Base-by-base conservation (phyloP, 1,140 invertebrate genomes). In the Cotesia glomerata region DNA sequence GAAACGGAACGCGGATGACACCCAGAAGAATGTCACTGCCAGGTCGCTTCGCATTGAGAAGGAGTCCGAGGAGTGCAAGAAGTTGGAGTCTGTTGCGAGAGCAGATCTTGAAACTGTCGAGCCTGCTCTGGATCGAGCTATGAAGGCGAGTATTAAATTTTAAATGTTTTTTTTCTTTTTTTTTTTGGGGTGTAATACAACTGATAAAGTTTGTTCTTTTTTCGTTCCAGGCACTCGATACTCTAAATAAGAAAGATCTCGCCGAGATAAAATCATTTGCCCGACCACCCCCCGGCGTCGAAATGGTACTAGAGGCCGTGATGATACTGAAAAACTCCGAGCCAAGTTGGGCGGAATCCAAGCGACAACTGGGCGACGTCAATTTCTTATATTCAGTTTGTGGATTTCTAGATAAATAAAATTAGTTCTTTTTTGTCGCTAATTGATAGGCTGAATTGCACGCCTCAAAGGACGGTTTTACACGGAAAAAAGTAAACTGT, bases 281-380 rank as follows among this genome's bases (percentile, higher is more conserved):
- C 0, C 91, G 91, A 77, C 95, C 95, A 2, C 95, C 95, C 11
- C 86, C 90, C 35, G 92, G 95, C 81, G 94, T 97, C 0, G 93
- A 95, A 86, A 94, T 95, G 88, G 95, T 96, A 0, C 90, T 96
- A 91, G 94, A 96, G 84, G 94, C 95, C 16, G 94, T 97, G 0
- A 94, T 96, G 89, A 95, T 96, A 77, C 83, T 97, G 14, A 89
- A 94, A 74, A 82, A 89, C 87, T 87, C 91, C 32, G 94, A 96
- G 72, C 93, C 95, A 7, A 92, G 91, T 1, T 97, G 95, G 95
- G 89, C 91, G 1, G 94, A 95, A 86, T 91, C 95, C 0, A 97
- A 97, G 81, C 89, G 92, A 63, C 93, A 95, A 77, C 87, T 97
- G 32, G 94, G 93, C 34, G 92, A 94, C 77, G 90, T 91, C 59